A percentile compares a stretch with the other conserved stretches of the same genome.
These are phyloP conservation scores for Myiothlypis coronata DNA, from an alignment of 2,797 vertebrate species.

Conservation along the genomic window DNA sequence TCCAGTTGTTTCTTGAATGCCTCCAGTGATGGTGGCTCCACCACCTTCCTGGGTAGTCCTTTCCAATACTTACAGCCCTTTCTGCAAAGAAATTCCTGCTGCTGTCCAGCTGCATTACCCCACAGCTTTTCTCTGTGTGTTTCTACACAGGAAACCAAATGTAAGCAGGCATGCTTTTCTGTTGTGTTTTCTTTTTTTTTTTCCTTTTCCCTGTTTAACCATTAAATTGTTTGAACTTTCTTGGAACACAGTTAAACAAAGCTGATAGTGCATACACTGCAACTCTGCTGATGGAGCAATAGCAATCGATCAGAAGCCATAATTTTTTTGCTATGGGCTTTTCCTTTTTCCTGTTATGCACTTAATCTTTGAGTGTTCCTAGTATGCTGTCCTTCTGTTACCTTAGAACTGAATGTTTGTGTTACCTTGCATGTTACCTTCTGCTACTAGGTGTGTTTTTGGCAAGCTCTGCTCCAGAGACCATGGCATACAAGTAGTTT, in stretches of 20 bases:
- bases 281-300: constrained; percentile 31
- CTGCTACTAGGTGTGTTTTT: background rate
- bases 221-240: constrained; percentile 40
- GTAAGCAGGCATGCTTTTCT: background rate
- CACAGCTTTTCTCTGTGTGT: background rate
- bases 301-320: constrained; percentile 1
- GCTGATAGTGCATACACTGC: background rate
- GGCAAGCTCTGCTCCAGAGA: background rate
- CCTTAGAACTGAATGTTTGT: background rate
- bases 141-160: background rate
- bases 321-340: background rate
- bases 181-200: background rate
- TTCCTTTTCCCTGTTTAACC: background rate
- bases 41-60: background rate
- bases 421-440: background rate
- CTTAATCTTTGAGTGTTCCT: background rate
- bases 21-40: background rate
- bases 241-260: constrained; percentile 49
- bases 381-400: background rate
- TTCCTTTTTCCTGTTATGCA: background rate
- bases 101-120: background rate
- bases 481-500: background rate
- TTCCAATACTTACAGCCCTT: background rate
- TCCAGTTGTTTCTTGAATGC: background rate
- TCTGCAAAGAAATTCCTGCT: background rate